These are phyloP conservation scores for Planococcus citri DNA, from an alignment of 1,140 invertebrate species.

Conservation along the genomic window DNA sequence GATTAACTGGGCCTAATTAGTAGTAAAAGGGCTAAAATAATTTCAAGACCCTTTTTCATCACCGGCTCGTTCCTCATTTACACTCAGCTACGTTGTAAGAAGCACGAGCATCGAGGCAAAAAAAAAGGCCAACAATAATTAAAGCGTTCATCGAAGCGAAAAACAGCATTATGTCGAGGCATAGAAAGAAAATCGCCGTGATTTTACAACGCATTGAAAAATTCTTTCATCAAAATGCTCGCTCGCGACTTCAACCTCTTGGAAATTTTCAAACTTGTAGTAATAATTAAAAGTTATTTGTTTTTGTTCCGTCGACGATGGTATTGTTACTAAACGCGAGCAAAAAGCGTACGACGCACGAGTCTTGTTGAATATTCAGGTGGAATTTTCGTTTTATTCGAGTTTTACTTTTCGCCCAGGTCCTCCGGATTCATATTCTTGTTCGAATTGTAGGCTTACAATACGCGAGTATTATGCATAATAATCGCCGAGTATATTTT, in stretches of 20 bases:
- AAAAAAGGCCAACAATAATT: constrained; percentile 13
- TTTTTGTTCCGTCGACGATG: neutral
- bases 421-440: too few species aligned
- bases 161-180: neutral
- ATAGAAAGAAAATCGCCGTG: constrained; percentile 5
- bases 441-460: too few species aligned
- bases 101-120: too few species aligned
- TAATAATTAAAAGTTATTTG: constrained; percentile 2
- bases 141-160: constrained; percentile 6
- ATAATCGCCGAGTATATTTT: too few species aligned
- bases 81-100: too few species aligned
- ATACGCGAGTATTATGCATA: too few species aligned
- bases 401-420: too few species aligned
- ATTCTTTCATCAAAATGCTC: neutral
- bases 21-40: constrained; percentile 17
- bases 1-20: constrained; percentile 16
- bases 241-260: too few species aligned
- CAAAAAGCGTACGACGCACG: too few species aligned
- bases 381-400: neutral
- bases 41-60: neutral
- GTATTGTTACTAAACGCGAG: neutral
- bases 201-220: constrained; percentile 1
- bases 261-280: neutral
- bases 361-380: neutral
- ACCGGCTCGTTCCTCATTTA: neutral